phyloP scores from a whole-genome alignment of 64 coral and sea anemone genomes.

The Porites australiensis region DNA sequence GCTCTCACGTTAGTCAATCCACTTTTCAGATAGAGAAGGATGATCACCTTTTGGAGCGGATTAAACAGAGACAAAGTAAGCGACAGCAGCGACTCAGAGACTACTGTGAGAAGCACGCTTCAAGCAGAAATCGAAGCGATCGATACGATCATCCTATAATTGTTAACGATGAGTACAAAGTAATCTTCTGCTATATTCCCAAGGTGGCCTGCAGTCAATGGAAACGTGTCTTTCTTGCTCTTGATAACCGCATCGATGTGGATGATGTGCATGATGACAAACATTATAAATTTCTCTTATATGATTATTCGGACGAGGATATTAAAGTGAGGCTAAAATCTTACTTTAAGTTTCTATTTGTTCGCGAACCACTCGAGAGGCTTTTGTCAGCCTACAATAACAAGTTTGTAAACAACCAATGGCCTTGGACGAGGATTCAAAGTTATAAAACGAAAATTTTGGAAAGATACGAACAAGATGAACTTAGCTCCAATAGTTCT shows the following conservation, averaged over 20 bases:
- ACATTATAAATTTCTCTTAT: not conserved
- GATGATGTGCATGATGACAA: not conserved
- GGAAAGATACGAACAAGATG: not conserved
- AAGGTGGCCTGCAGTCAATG: too few relatives aligned
- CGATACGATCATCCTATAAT: not conserved
- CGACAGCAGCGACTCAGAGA: not conserved
- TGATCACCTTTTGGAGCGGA: too few relatives aligned
- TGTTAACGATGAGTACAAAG: too few relatives aligned
- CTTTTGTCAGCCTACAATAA: too few relatives aligned
- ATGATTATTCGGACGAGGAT: not conserved
- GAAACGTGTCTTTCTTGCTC: not conserved
- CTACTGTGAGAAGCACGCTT: not conserved
- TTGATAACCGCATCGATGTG: not conserved
- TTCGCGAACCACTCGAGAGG: slow-evolving; percentile 30
- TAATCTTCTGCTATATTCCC: too few relatives aligned
- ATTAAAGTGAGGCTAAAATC: not conserved
- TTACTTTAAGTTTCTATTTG: slow-evolving; percentile 29
- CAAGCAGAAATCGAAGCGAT: not conserved
- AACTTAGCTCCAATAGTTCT: not conserved
- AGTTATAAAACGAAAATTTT: not conserved
- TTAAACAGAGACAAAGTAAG: too few relatives aligned
- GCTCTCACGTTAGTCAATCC: too few relatives aligned
- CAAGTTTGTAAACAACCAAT: too few relatives aligned
- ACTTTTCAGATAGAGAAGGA: too few relatives aligned
- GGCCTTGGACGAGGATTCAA: too few relatives aligned